A percentile compares a stretch with the other conserved stretches of the same genome.
Conservation (phyloP, 1,140 invertebrate genomes). For the Ephestia elutella region DNA sequence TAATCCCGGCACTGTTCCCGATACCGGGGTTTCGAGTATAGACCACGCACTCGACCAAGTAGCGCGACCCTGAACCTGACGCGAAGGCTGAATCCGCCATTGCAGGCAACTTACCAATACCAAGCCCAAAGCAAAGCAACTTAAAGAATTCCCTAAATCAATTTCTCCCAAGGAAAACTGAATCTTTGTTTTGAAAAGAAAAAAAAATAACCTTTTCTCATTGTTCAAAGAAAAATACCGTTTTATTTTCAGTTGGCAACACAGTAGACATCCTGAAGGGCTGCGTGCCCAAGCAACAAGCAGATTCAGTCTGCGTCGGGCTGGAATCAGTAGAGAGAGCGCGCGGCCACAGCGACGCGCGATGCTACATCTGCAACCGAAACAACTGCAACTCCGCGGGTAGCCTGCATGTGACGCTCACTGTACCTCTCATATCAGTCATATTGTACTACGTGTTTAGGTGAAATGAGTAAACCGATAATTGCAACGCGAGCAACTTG, state of each 20-base stretch:
- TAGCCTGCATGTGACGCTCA: slow-evolving; percentile 14
- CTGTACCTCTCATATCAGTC: slow-evolving; percentile 19
- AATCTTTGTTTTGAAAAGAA: too few species aligned
- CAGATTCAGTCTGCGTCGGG: slow-evolving; percentile 60
- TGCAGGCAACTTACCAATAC: too few species aligned
- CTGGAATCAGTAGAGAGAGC: slow-evolving; percentile 56
- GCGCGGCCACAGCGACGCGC: slow-evolving; percentile 61
- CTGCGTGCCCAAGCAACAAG: slow-evolving; percentile 52
- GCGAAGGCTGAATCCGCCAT: too few species aligned
- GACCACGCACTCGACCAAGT: too few species aligned
- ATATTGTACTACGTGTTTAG: slow-evolving; percentile 44
- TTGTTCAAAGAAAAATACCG: neutral
- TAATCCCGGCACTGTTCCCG: too few species aligned
- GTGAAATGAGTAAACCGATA: slow-evolving; percentile 24
- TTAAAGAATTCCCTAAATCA: too few species aligned
- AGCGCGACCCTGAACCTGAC: too few species aligned
- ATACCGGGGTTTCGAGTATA: too few species aligned
- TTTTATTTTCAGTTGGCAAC: slow-evolving; percentile 60
- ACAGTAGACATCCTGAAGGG: slow-evolving; percentile 64
- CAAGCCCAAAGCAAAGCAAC: too few species aligned
- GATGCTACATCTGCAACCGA: slow-evolving; percentile 56
- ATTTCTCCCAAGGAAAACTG: too few species aligned
- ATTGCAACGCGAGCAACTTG: too few species aligned
- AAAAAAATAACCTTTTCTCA: too few species aligned
- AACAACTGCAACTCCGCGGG: slow-evolving; percentile 60